Evolutionary conservation across 2,113 vertebrate species (phyloP), one percentile per base, ranked within the genome.

Genomic region (Zapornia atra): DNA sequence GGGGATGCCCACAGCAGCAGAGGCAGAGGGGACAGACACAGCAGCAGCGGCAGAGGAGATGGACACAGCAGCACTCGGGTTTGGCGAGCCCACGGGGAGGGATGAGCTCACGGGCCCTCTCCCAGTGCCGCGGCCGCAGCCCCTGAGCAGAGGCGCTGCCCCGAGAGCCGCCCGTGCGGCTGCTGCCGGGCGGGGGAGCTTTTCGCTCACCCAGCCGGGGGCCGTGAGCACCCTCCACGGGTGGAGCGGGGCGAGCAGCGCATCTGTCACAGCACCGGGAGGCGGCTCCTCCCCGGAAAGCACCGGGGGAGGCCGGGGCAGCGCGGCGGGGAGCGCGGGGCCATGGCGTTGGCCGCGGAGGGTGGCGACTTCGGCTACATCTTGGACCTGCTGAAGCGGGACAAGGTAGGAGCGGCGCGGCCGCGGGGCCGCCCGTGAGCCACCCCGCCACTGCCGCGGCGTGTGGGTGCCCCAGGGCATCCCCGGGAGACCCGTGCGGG

Each of bases 291-390:
- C 15, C 9, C 9, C 18, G 46, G 12, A 34, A 44, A 36, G 65
- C 44, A 1, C 1, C 31, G 56, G 17, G 9, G 4, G 5, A 25
- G 11, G 6, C n/a, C 24, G 5, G 18, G 34, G 13, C 54, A 19
- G 48, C 9, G 12, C 7, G 33, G 40, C 11, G 4, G 9, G 29
- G 13, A 50, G 63, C 21, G 6, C 11, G 31, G 21, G 34, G 36
- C 78, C 97, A 99, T 99, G 98, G 98, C 98, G 65, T 98, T 97
- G 81, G 96, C 98, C 0, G 98, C 98, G 61, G 98, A 98, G 20
- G 93, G 98, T 38, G 60, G 97, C 26, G 98, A 98, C 92, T 99
- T 99, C 90, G 98, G 97, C 90, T 99, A 98, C 97, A 98, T 99
- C 94, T 94, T 99, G 98, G 99, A 99, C 88, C 93, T 99, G 79